Base-by-base conservation (phyloP, 2,113 vertebrate species). In the Edolisoma coerulescens region DNA sequence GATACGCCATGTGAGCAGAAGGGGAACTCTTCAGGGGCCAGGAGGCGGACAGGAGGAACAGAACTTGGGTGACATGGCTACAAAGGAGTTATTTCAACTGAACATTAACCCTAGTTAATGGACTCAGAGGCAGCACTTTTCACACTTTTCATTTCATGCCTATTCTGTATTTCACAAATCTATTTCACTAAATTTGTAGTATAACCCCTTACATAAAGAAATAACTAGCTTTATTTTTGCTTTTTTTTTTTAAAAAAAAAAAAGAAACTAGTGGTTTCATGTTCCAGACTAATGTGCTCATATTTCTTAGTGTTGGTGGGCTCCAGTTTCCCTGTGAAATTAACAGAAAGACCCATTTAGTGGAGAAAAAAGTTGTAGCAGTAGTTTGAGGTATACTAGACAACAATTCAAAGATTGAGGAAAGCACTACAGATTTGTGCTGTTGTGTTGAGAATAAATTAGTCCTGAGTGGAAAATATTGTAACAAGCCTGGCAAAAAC, bases 401-500 rank as follows among this genome's bases (percentile, higher is more conserved):
- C 27, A 92, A 54, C 33, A 79, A 89, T 87, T 91, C 85, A 50
- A 59, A 89, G 23, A 75, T 3, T 74, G 70, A 92, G 28, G 32
- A 41, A 63, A 41, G 8, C 15, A 81, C 42, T 81, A 91, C 60
- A 73, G 77, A 92, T 91, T 88, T 63, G 9, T 42, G 16, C n/a
- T 59, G 45, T 37, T 33, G 23, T 88, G 44, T 93, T 93, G 89
- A 79, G 74, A 74, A 73, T 37, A 95, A 96, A 81, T 69, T 54
- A 93, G 61, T 94, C 39, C 56, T 49, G 92, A 91, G 54, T 87
- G 94, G 95, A 97, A 98, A 97, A 94, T 85, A 90, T 41, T 92
- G 47, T 89, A 74, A 73, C 44, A 83, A 71, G 4, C n/a, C 84
- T 97, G 94, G 92, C 84, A 96, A 85, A 97, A 96, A 95, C 23